A percentile compares a stretch with the other conserved stretches of the same genome.
Conservation (phyloP, 64 coral and sea anemone genomes). For the Trachythela sp. region DNA sequence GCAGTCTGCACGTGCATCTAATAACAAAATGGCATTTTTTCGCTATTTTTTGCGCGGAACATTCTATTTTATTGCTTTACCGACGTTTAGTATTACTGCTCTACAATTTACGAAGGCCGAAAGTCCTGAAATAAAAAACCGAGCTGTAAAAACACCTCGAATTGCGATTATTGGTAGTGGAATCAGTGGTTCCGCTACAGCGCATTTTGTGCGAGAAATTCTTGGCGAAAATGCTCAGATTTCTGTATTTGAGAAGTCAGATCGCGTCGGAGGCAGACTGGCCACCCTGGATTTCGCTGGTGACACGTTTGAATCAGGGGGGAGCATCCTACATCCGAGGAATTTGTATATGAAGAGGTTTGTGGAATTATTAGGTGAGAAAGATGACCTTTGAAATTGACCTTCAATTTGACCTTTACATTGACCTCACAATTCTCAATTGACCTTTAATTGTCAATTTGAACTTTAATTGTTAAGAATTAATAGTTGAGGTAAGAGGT, state of each 20-base stretch:
- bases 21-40: background rate
- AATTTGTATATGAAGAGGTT: conserved; percentile 85
- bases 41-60: background rate
- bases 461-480: too few relatives aligned
- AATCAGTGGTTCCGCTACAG: conserved; percentile 56
- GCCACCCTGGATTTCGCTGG: conserved; percentile 65
- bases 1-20: too few relatives aligned
- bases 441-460: too few relatives aligned
- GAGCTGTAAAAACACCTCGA: background rate
- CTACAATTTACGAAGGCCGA: background rate
- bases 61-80: background rate
- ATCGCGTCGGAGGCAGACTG: conserved; percentile 74
- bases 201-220: conserved; percentile 66
- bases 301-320: conserved; percentile 70
- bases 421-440: too few relatives aligned
- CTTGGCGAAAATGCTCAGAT: conserved; percentile 69
- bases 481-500: too few relatives aligned
- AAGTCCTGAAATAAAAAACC: background rate
- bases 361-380: conserved; percentile 72
- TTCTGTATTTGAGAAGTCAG: conserved; percentile 73
- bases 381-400: background rate
- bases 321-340: conserved; percentile 68
- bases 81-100: background rate
- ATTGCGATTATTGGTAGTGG: conserved; percentile 79
- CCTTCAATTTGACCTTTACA: too few relatives aligned